Evolutionary conservation across 1,140 invertebrate species (phyloP), one percentile per base, ranked within the genome.

Genomic region (Phthorimaea operculella): DNA sequence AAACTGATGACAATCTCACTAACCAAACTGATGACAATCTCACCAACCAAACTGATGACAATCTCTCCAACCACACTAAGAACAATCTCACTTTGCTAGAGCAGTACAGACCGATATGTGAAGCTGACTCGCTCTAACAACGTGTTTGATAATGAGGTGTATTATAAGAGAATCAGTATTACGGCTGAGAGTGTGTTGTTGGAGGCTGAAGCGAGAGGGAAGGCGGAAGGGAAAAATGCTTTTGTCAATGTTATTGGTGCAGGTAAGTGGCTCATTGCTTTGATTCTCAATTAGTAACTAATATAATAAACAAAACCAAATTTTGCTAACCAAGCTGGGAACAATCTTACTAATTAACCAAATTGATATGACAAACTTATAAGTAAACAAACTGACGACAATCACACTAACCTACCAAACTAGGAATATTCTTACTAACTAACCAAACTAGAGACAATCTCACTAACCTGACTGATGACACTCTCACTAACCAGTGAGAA

Each of bases 231-330:
- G 17, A 80, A 57, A 39, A 62, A 55, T 18, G 73, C 68, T 0
- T 77, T 69, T 58, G 55, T 82, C 28, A 68, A 80, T 62, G 59
- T 86, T 49, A 75, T 86, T 48, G 86, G 86, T 12, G 77, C 79
- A 52, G 76, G 79, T 82, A 53, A 68, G 70, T 34, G n/a, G n/a
- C 33, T n/a, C n/a, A n/a, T n/a, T 34, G 33, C 6, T 34, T 34
- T n/a, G n/a, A n/a, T n/a, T n/a, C n/a, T n/a, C n/a, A n/a, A n/a
- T n/a, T n/a, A n/a, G n/a, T n/a, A n/a, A n/a, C n/a, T 28, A 6
- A 28, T n/a, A n/a, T n/a, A n/a, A n/a, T n/a, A n/a, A n/a, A n/a
- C n/a, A n/a, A n/a, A n/a, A n/a, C n/a, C n/a, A n/a, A n/a, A n/a
- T n/a, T n/a, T n/a, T n/a, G n/a, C n/a, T n/a, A n/a, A n/a, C n/a